Evolutionary conservation across 2,888 invertebrate genomes (phyloP).

Genomic region (Pammene fasciana): DNA sequence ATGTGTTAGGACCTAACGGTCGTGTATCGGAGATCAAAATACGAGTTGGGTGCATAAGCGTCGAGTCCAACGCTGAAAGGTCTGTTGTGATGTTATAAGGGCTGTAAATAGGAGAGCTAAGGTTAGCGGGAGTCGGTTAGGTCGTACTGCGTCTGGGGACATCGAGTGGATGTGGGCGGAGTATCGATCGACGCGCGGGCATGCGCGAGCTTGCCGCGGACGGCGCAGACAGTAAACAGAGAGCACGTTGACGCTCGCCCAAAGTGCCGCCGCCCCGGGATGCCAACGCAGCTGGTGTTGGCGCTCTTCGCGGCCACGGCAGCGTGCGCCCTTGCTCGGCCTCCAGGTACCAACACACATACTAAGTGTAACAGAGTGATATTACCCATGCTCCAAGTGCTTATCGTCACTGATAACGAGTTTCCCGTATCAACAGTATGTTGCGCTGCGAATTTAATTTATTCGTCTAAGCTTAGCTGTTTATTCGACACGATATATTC

Average conservation of each 20-base stretch:
- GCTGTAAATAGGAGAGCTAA: background rate
- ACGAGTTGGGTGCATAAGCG: conserved; percentile 25
- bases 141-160: conserved; percentile 38
- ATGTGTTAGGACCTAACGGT: background rate
- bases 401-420: conserved; percentile 50
- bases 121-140: conserved; percentile 23
- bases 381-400: conserved; percentile 20
- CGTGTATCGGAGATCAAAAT: background rate
- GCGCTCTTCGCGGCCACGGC: conserved; percentile 55
- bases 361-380: conserved; percentile 34
- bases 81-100: background rate
- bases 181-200: conserved; percentile 76
- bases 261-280: conserved; percentile 52
- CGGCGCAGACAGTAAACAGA: conserved; percentile 62
- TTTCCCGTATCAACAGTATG: conserved; percentile 48
- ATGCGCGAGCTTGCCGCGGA: conserved; percentile 58
- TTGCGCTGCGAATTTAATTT: conserved; percentile 46
- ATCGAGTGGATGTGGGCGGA: conserved; percentile 72
- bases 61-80: conserved; percentile 21
- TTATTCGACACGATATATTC: background rate
- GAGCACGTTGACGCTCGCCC: conserved; percentile 52
- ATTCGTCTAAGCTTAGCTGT: conserved; percentile 4
- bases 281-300: conserved; percentile 61
- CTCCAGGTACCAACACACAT: conserved; percentile 57
- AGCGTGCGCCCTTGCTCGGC: conserved; percentile 61